phyloP scores from a whole-genome alignment of 2,888 invertebrate genomes.

The Pharmacophagus antenor region DNA sequence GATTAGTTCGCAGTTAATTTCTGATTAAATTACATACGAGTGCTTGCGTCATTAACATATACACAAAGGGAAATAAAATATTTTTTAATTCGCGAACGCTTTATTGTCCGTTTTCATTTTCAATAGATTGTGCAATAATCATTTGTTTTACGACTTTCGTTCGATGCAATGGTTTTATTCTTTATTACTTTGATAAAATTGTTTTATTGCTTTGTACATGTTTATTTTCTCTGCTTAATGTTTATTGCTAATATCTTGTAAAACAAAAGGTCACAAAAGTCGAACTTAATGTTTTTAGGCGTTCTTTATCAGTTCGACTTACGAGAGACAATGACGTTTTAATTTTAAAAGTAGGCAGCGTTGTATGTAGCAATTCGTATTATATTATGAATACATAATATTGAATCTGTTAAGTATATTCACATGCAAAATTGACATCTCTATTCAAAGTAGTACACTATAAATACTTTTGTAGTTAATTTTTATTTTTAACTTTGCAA shows the following conservation, averaged over 20 bases:
- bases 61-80: constrained; percentile 21
- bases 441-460: no score
- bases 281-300: not conserved
- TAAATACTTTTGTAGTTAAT: no score
- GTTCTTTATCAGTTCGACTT: not conserved
- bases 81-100: constrained; percentile 15
- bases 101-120: not conserved
- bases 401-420: no score
- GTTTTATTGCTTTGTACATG: not conserved
- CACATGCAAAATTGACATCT: no score
- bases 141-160: constrained; percentile 4
- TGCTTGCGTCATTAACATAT: constrained; percentile 25
- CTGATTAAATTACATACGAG: constrained; percentile 28
- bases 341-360: no score
- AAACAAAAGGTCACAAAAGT: not conserved
- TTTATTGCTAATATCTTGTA: constrained; percentile 1
- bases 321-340: not conserved
- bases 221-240: not conserved
- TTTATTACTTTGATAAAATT: not conserved
- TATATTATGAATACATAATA: no score
- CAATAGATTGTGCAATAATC: constrained; percentile 12
- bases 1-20: constrained; percentile 23
- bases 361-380: no score
- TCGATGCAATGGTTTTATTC: not conserved
- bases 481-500: not conserved